phyloP scores from a whole-genome alignment of 2,113 vertebrate genomes.

The Toxotes chatareus region DNA sequence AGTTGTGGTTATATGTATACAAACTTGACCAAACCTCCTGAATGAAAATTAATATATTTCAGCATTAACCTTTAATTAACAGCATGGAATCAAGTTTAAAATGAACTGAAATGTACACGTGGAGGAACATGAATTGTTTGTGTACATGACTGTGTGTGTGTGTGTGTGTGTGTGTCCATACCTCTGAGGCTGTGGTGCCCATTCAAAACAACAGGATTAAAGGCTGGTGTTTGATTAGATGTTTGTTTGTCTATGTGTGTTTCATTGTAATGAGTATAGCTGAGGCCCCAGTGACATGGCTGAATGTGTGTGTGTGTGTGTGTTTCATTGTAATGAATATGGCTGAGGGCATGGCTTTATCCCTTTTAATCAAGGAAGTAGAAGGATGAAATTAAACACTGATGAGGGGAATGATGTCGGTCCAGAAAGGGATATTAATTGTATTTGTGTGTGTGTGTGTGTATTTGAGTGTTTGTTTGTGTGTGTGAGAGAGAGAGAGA shows the following conservation, averaged over 20 bases:
- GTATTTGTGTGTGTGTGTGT: conserved; percentile 8
- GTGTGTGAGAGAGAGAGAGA: background rate
- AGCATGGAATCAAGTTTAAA: too few relatives aligned
- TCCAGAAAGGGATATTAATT: conserved; percentile 61
- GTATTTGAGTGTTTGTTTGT: background rate
- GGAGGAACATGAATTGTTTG: too few relatives aligned
- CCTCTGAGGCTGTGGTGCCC: conserved; percentile 18
- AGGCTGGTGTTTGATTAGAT: conserved; percentile 75
- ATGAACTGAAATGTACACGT: too few relatives aligned
- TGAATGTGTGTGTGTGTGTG: conserved; percentile 33
- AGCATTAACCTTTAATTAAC: too few relatives aligned
- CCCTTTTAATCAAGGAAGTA: conserved; percentile 77
- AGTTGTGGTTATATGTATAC: too few relatives aligned
- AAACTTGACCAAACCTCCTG: too few relatives aligned
- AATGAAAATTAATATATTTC: too few relatives aligned
- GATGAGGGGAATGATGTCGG: conserved; percentile 53
- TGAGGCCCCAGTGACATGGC: conserved; percentile 35
- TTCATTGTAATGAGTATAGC: conserved; percentile 68
- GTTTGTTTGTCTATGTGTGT: conserved; percentile 67
- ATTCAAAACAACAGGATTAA: conserved; percentile 80
- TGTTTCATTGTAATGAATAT: conserved; percentile 71
- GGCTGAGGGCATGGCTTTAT: conserved; percentile 61
- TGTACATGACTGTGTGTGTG: background rate
- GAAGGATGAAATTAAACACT: conserved; percentile 69
- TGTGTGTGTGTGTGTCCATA: conserved; percentile 11